These are phyloP conservation scores for Cataglyphis albicans DNA, from an alignment of 2,888 invertebrate species.

Conservation along the genomic window DNA sequence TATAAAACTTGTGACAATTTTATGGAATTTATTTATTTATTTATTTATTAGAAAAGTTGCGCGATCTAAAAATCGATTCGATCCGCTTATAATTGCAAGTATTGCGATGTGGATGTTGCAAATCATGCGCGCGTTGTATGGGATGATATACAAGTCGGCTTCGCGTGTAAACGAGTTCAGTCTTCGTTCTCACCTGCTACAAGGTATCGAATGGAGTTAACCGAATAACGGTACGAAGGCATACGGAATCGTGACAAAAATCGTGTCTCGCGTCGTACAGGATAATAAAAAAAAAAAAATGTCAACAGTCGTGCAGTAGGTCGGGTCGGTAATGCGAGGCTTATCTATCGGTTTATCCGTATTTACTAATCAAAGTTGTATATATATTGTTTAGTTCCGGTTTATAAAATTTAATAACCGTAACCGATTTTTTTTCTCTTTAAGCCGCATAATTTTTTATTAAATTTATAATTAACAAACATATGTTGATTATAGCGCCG, in stretches of 20 bases:
- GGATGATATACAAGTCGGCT: slow-evolving; percentile 67
- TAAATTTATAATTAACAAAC: background rate
- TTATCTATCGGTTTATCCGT: background rate
- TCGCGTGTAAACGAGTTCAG: slow-evolving; percentile 67
- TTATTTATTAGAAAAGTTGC: background rate
- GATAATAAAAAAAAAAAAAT: slow-evolving; percentile 45
- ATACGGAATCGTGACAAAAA: slow-evolving; percentile 66
- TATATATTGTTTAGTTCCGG: background rate
- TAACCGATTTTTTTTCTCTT: background rate
- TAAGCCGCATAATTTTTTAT: background rate
- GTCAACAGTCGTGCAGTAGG: slow-evolving; percentile 14
- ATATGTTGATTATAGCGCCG: slow-evolving; percentile 21
- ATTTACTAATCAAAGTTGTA: background rate
- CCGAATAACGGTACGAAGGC: slow-evolving; percentile 69
- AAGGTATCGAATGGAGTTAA: slow-evolving; percentile 69
- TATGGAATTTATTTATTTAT: background rate
- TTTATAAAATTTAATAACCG: background rate
- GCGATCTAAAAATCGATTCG: background rate
- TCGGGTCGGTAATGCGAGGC: background rate
- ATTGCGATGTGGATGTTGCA: background rate
- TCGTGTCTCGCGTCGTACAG: slow-evolving; percentile 49
- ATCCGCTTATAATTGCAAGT: background rate
- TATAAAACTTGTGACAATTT: background rate
- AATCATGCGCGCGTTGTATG: slow-evolving; percentile 47
- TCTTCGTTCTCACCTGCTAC: slow-evolving; percentile 63